Evolutionary conservation across 2,797 vertebrate genomes (phyloP).

Genomic region (Ceyx erithaca): DNA sequence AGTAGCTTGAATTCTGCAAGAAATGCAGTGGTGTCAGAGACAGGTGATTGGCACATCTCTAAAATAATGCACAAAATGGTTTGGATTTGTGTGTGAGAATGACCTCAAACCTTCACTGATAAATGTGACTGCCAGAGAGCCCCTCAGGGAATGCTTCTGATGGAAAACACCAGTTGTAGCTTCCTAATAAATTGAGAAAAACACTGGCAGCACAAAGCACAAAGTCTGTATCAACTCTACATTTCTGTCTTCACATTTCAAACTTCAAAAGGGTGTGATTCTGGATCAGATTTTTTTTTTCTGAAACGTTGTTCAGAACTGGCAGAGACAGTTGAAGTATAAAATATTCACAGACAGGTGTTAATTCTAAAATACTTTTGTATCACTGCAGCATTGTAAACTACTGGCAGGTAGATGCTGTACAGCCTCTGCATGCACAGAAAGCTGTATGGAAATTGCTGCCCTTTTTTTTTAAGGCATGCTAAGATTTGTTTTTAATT

Average conservation of each 20-base stretch:
- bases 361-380: not conserved
- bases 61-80: not conserved
- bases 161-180: not conserved
- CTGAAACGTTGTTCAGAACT: not conserved
- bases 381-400: not conserved
- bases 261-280: not conserved
- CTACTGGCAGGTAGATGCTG: not conserved
- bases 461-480: not conserved
- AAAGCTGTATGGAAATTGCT: not conserved
- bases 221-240: not conserved
- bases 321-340: not conserved
- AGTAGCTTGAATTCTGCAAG: not conserved
- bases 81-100: not conserved
- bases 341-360: not conserved
- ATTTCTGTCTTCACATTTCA: not conserved
- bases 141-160: not conserved
- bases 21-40: not conserved
- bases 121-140: not conserved
- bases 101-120: not conserved
- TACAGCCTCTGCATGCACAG: not conserved
- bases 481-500: not conserved
- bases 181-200: not conserved
- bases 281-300: not conserved
- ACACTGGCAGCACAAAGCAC: not conserved
- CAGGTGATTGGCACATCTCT: not conserved